These are phyloP conservation scores for Drosophila neonasuta DNA, from an alignment of 2,888 invertebrate genomes.

Conservation along the genomic window DNA sequence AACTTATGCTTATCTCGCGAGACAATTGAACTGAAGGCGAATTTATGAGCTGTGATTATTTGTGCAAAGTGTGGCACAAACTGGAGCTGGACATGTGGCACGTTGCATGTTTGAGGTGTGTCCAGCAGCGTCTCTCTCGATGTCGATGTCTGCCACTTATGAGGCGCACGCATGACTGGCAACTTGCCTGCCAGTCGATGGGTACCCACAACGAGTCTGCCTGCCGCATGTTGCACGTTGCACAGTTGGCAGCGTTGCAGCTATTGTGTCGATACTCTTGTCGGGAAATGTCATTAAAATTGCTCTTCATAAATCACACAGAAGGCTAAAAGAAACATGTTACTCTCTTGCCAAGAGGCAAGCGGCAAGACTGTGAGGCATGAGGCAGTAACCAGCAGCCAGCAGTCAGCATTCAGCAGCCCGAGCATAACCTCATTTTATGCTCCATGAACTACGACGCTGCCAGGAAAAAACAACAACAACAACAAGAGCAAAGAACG, in stretches of 20 bases:
- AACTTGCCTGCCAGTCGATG: conserved; percentile 34
- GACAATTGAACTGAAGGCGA: conserved; percentile 14
- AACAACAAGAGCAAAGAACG: conserved; percentile 15
- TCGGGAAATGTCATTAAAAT: conserved; percentile 81
- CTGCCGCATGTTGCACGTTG: not conserved
- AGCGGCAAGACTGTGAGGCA: conserved; percentile 11
- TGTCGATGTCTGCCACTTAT: conserved; percentile 40
- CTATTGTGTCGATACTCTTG: conserved; percentile 69
- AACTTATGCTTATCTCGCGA: conserved; percentile 48
- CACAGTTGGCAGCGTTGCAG: conserved; percentile 34
- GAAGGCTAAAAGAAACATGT: conserved; percentile 68
- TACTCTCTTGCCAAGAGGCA: conserved; percentile 26
- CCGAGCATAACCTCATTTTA: conserved; percentile 80
- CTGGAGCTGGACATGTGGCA: conserved; percentile 30
- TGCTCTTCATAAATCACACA: conserved; percentile 80
- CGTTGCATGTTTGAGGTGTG: conserved; percentile 41
- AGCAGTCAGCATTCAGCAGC: conserved; percentile 50
- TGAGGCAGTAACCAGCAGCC: conserved; percentile 14
- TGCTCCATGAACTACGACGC: conserved; percentile 75
- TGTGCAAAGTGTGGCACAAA: conserved; percentile 55
- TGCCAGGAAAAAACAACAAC: conserved; percentile 21
- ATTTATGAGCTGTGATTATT: conserved; percentile 64
- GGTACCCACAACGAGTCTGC: conserved; percentile 39
- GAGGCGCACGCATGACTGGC: conserved; percentile 60
- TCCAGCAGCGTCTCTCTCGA: conserved; percentile 24